Evolutionary conservation across 2,888 invertebrate species (phyloP).

Genomic region (Petrolisthes manimaculis): DNA sequence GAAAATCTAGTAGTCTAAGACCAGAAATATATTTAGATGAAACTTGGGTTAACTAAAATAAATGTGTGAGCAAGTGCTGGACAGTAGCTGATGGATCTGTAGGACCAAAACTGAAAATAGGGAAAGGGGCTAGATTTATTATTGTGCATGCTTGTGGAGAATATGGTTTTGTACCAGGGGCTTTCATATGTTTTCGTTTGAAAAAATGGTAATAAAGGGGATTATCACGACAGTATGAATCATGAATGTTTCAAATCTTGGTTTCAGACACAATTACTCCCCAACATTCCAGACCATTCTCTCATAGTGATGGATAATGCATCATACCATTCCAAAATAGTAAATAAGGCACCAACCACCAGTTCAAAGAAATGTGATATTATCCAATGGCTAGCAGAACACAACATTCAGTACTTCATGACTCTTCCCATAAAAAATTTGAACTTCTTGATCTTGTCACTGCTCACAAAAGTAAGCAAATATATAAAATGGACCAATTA

Average conservation of each 20-base stretch:
- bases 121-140: conserved; percentile 28
- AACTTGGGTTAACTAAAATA: conserved; percentile 25
- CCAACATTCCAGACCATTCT: conserved; percentile 17
- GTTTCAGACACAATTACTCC: conserved; percentile 32
- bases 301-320: conserved; percentile 33
- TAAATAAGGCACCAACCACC: conserved; percentile 10
- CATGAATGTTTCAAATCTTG: conserved; percentile 13
- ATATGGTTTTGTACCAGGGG: conserved; percentile 27
- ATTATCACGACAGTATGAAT: conserved; percentile 26
- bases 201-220: conserved; percentile 8
- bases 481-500: conserved; percentile 42
- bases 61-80: conserved; percentile 15
- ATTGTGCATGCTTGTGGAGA: conserved; percentile 36
- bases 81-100: background rate
- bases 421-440: conserved; percentile 11
- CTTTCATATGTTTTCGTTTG: background rate
- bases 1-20: background rate
- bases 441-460: conserved; percentile 11
- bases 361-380: conserved; percentile 22
- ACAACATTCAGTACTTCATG: conserved; percentile 25
- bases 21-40: conserved; percentile 37
- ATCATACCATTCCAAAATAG: conserved; percentile 20
- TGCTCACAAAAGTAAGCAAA: background rate
- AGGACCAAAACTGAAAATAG: background rate
- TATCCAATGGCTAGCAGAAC: conserved; percentile 15